Evolutionary conservation across 2,888 invertebrate species (phyloP).

Genomic region (Lithophane socia): DNA sequence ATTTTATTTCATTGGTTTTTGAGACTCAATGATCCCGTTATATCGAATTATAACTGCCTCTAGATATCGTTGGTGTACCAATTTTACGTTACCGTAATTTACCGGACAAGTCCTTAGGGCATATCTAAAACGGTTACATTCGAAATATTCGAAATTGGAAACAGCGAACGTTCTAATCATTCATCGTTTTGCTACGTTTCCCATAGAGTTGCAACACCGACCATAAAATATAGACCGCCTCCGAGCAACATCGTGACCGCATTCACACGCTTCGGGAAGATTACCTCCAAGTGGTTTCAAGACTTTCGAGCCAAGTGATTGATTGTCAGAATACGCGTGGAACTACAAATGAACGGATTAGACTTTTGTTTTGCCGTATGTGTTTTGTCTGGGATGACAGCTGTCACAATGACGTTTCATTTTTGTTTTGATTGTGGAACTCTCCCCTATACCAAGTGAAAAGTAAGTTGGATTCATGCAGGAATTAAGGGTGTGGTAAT

Average conservation of each 20-base stretch:
- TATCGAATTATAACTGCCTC: constrained; percentile 2
- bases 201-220: constrained; percentile 82
- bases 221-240: constrained; percentile 83
- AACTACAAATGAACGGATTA: constrained; percentile 82
- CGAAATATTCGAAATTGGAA: constrained; percentile 61
- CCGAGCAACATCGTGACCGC: constrained; percentile 81
- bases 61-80: background rate
- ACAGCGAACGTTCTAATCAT: constrained; percentile 65
- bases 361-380: constrained; percentile 75
- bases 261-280: constrained; percentile 86
- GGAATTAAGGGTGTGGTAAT: background rate
- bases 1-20: background rate
- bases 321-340: constrained; percentile 81
- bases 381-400: constrained; percentile 66
- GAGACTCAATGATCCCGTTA: background rate
- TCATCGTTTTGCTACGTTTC: constrained; percentile 72
- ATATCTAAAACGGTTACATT: constrained; percentile 39
- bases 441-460: background rate
- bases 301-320: constrained; percentile 83
- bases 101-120: constrained; percentile 42
- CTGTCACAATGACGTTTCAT: constrained; percentile 25
- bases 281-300: constrained; percentile 83
- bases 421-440: background rate
- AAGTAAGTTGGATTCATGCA: constrained; percentile 3
- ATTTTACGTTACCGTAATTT: constrained; percentile 13